These are phyloP conservation scores for Agriopis marginaria DNA, from an alignment of 2,888 invertebrate genomes.

Conservation along the genomic window DNA sequence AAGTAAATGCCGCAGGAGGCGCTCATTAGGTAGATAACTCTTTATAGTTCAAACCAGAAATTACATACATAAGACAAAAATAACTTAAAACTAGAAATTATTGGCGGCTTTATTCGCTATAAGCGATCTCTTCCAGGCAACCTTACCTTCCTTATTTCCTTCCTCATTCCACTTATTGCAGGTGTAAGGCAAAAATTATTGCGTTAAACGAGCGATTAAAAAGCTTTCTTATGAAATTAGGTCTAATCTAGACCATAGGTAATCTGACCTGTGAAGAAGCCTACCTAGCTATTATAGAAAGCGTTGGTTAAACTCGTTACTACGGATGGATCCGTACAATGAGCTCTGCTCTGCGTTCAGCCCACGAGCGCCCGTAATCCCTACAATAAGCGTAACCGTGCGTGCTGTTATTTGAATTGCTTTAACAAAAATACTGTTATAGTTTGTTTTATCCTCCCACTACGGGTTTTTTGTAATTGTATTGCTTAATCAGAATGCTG, in stretches of 20 bases:
- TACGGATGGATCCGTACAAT: slow-evolving; percentile 7
- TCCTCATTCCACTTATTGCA: too few relatives aligned
- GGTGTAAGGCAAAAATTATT: too few relatives aligned
- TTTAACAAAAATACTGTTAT: slow-evolving; percentile 70
- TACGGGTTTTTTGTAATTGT: slow-evolving; percentile 55
- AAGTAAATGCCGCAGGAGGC: too few relatives aligned
- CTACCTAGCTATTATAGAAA: slow-evolving; percentile 9
- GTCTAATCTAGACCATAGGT: not conserved
- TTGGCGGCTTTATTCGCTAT: too few relatives aligned
- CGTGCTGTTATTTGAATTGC: slow-evolving; percentile 76
- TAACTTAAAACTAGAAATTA: too few relatives aligned
- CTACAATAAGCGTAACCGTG: slow-evolving; percentile 75
- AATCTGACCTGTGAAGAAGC: not conserved
- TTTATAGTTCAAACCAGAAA: too few relatives aligned
- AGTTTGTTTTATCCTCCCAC: slow-evolving; percentile 60
- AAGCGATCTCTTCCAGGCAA: too few relatives aligned
- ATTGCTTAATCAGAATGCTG: slow-evolving; percentile 51
- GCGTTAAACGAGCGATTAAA: not conserved
- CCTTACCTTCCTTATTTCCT: too few relatives aligned
- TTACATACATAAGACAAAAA: too few relatives aligned
- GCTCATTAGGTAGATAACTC: too few relatives aligned
- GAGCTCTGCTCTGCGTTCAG: slow-evolving; percentile 46
- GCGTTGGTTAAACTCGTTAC: slow-evolving; percentile 7
- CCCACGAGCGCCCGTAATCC: slow-evolving; percentile 75
- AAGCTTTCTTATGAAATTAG: not conserved